Evolutionary conservation across 1,140 invertebrate genomes (phyloP), one percentile per base, ranked within the genome.

Genomic region (Drosophila ohnishii): DNA sequence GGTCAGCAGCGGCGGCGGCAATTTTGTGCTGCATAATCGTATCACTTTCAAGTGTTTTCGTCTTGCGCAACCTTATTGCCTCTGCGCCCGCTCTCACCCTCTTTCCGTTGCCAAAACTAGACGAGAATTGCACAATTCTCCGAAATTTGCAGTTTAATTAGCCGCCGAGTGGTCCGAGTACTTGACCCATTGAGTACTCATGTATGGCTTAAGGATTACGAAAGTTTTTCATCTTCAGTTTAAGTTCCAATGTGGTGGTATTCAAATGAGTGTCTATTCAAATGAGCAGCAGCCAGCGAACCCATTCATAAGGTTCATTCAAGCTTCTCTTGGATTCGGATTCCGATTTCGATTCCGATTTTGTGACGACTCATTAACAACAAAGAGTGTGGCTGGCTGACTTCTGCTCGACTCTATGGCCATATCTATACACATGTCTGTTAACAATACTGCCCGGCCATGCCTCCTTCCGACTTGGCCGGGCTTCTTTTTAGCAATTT

Each of bases 11-110:
- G 32, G 7, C 65, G 69, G 32, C 50, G 51, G 32, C 50, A 48
- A 66, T 70, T 50, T 80, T 87, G 19, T 87, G 84, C 84, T 88
- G 85, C 84, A 88, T 88, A 88, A 88, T 88, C 85, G 74, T 88
- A 88, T 88, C 84, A 82, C 74, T 88, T 88, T 88, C 84, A 88
- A 88, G 84, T 88, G 85, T 60, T 75, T 77, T 58, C 63, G 39
- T 61, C 47, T 75, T 78, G 73, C 60, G 55, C 65, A 62, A 76
- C 55, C 58, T 28, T 28, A 28, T 28, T 28, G 25, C 5, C 25
- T 28, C 25, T 28, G 25, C 25, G 25, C 25, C 25, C 25, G 25
- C 35, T 13, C 32, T 11, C 11, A 14, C 16, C 3, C 5, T 11
- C 32, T 22, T 44, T 8, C 2, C 35, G 13, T 67, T 53, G 65